Conservation (phyloP, 2,888 invertebrate genomes). For the Muschampia plurimacula region DNA sequence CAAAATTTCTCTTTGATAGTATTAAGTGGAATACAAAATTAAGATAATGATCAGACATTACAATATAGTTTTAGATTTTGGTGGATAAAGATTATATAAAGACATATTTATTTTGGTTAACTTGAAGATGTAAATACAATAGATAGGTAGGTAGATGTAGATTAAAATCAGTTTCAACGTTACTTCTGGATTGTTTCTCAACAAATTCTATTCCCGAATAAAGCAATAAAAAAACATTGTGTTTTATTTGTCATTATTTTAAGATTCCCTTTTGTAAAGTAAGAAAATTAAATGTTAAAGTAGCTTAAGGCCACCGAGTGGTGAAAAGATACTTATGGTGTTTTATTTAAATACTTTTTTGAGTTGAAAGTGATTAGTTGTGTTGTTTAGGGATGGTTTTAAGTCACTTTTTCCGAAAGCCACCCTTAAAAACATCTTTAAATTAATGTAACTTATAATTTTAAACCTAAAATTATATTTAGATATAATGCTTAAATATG, state of each 20-base stretch:
- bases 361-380: too few species aligned
- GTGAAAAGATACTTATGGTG: neutral
- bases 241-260: constrained; percentile 46
- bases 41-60: constrained; percentile 60
- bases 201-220: constrained; percentile 80
- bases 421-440: too few species aligned
- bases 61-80: constrained; percentile 63
- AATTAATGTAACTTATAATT: too few species aligned
- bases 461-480: too few species aligned
- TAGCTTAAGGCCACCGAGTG: neutral
- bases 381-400: too few species aligned
- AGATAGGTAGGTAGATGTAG: constrained; percentile 53
- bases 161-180: constrained; percentile 51
- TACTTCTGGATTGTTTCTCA: constrained; percentile 65
- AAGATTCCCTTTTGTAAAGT: neutral
- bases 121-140: constrained; percentile 60
- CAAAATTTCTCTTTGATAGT: constrained; percentile 56
- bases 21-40: constrained; percentile 46
- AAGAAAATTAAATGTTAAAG: too few species aligned
- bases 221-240: constrained; percentile 58
- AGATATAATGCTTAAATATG: too few species aligned
- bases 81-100: constrained; percentile 50
- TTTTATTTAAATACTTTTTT: neutral
- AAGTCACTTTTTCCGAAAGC: too few species aligned
- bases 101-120: constrained; percentile 75